phyloP scores from a whole-genome alignment of 2,113 vertebrate genomes.

The Pomatostomus ruficeps region DNA sequence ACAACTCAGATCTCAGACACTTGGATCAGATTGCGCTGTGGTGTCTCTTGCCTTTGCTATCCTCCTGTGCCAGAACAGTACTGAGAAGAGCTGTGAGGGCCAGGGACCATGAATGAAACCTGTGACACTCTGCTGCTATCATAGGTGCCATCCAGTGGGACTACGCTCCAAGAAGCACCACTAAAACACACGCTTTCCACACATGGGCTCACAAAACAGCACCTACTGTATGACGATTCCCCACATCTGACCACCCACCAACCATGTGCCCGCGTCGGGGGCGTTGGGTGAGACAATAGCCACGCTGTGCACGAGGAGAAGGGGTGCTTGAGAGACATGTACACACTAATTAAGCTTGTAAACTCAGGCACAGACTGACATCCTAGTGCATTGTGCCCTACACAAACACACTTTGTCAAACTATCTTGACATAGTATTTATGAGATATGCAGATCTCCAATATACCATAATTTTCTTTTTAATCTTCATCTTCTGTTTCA shows the following conservation, averaged over 20 bases:
- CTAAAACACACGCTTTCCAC: background rate
- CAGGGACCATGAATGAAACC: background rate
- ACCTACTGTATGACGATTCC: background rate
- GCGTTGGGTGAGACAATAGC: background rate
- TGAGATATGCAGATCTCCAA: background rate
- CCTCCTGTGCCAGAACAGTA: accelerated
- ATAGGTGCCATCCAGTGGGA: too few relatives aligned
- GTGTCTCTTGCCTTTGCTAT: background rate
- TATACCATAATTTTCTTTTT: background rate
- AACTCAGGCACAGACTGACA: background rate
- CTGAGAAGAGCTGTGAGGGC: background rate
- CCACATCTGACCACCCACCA: accelerated
- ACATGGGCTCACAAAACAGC: accelerated
- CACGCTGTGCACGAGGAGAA: accelerated
- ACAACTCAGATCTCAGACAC: background rate
- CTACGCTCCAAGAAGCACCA: background rate
- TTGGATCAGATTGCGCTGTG: background rate
- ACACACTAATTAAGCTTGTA: background rate
- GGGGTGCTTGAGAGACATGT: background rate
- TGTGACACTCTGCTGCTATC: background rate
- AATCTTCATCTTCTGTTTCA: background rate
- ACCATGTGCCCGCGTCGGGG: accelerated
- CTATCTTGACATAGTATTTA: background rate
- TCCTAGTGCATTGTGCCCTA: background rate
- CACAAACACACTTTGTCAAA: background rate